phyloP scores from a whole-genome alignment of 2,113 vertebrate species.

The Piaya cayana region DNA sequence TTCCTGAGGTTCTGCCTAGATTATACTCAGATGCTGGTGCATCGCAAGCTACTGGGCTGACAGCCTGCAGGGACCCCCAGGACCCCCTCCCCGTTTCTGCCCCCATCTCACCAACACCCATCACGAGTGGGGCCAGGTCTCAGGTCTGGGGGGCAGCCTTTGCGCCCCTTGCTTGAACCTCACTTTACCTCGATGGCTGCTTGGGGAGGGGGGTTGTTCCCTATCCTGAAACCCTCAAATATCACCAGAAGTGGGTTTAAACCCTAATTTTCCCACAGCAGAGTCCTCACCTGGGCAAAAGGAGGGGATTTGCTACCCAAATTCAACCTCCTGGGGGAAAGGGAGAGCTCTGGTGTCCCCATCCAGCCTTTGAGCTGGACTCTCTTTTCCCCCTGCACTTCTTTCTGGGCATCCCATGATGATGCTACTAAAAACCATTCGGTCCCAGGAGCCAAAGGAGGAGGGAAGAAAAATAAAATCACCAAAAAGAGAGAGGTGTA shows the following conservation, averaged over 20 bases:
- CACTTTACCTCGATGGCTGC: neutral
- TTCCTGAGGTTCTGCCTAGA: neutral
- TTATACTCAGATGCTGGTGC: neutral
- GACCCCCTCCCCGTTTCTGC: neutral
- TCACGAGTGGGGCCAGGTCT: neutral
- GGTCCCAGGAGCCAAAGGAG: slow-evolving; percentile 51
- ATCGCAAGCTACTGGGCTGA: neutral
- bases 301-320: neutral
- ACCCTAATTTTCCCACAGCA: neutral
- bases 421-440: neutral
- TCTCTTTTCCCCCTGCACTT: neutral
- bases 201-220: neutral
- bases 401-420: neutral
- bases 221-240: neutral
- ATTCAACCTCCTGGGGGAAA: neutral
- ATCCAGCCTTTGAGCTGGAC: neutral
- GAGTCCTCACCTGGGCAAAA: neutral
- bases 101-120: rapidly evolving
- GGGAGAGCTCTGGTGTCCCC: neutral
- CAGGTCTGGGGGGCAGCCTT: neutral
- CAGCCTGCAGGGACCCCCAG: neutral
- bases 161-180: neutral
- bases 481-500: neutral
- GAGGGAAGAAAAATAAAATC: neutral
- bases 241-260: neutral